Evolutionary conservation across 1,140 invertebrate species (phyloP), one percentile per base, ranked within the genome.

Genomic region (Atta colombica): DNA sequence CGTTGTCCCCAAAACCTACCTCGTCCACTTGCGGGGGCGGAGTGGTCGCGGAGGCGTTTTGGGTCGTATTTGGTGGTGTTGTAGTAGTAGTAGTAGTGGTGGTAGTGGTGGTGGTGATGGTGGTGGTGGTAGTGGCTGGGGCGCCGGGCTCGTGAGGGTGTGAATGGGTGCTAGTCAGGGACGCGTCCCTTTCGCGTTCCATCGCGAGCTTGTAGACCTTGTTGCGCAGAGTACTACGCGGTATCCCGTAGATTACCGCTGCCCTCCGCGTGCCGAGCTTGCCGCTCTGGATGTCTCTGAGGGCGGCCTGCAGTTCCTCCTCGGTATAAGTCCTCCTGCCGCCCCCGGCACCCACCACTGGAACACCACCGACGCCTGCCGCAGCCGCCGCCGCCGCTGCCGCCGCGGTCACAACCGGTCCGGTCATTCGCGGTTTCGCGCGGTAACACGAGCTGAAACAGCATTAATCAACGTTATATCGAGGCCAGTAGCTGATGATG

Each of bases 211-310:
- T 99, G 96, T 98, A 99, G 91, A 98, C 97, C 96, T 99, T 99
- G 96, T 99, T 99, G 61, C 99, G 96, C 7, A 99, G 96, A 3
- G 99, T 99, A 77, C 99, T 99, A 77, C 99, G 96, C 5, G 99
- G 99, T 93, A 99, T 99, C 82, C 98, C 98, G 94, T 99, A 99
- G 87, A 99, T 97, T 45, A 98, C 98, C 53, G 99, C 98, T 0
- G 99, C 98, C 85, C 99, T 96, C 51, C 99, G 95, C 1, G 98
- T 99, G 68, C 98, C 99, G 81, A 99, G 96, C 93, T 98, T 98
- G 6, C 98, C 98, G 93, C 97, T 98, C 93, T 99, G 97, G 92
- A 99, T 99, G 94, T 99, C 99, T 87, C 98, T 96, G 63, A 99
- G 96, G 10, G 98, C 98, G 18, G 97, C 97, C 92, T 98, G 97